A percentile compares a stretch with the other conserved stretches of the same genome.
phyloP scores from a whole-genome alignment of 2,113 vertebrate genomes.

The Tupaia chinensis region DNA sequence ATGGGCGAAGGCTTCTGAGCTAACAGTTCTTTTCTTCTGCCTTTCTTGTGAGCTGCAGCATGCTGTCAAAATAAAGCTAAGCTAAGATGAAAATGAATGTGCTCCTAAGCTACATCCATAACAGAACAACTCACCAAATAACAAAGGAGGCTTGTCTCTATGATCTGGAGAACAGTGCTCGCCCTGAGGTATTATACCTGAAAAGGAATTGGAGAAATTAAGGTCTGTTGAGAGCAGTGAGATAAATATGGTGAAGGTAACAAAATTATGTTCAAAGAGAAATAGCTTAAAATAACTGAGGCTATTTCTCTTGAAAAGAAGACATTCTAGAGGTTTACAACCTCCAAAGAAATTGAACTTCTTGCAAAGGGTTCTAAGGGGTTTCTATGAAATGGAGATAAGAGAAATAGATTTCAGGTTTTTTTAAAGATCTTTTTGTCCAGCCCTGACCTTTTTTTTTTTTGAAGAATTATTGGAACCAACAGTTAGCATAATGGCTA shows the following conservation, averaged over 20 bases:
- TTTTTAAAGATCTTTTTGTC: no score
- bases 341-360: background rate
- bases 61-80: conserved; percentile 29
- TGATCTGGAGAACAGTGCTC: background rate
- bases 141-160: background rate
- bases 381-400: background rate
- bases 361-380: background rate
- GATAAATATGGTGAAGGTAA: background rate
- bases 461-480: no score
- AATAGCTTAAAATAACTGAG: background rate
- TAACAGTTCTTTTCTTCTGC: background rate
- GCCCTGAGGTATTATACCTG: background rate
- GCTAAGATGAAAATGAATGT: conserved; percentile 30
- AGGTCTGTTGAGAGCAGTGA: background rate
- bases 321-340: background rate
- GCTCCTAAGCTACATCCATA: background rate
- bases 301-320: conserved; percentile 21
- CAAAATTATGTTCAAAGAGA: background rate
- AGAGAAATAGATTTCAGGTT: background rate
- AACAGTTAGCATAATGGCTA: no score
- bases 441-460: no score
- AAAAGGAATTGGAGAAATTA: background rate
- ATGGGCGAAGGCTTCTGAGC: background rate
- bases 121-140: background rate
- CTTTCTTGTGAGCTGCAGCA: background rate